Evolutionary conservation across 2,888 invertebrate species (phyloP), one percentile per base, ranked within the genome.

Genomic region (Pollenia amentaria): DNA sequence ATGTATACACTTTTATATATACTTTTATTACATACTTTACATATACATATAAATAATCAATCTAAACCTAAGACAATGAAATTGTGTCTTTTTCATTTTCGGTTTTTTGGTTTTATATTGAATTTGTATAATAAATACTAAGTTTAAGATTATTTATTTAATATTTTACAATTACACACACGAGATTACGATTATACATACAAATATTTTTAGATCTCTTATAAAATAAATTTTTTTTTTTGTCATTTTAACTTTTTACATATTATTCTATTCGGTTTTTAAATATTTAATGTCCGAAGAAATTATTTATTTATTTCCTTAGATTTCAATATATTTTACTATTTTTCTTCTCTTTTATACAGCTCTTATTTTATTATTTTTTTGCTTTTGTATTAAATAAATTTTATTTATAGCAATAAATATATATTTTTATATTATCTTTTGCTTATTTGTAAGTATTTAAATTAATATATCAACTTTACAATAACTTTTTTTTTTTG

Each of bases 121-220:
- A 69, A 53, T 76, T 72, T 55, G 29, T 75, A 70, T 57, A 79
- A 64, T 86, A 84, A 73, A 65, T 79, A 51, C 60, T 82, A 62
- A 60, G 42, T 44, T 73, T 75, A 29, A 64, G 42, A 76, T 82
- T 62, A 46, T 65, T 78, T 78, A 65, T 44, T 65, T 55, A 65
- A 55, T 80, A 69, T 65, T 53, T 78, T 84, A 86, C 78, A 80
- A 69, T 44, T 83, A 85, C 80, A 86, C 83, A 86, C 77, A 87
- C 40, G 51, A 44, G 55, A 53, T 80, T 84, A 87, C 75, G 76
- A 60, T 48, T 51, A 62, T 64, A 64, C 51, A 38, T n/a, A 29
- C 29, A 62, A 53, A 64, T 42, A 38, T n/a, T 64, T 60, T 51
- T 38, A 69, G 57, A 76, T 29, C 29, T 29, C 38, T 55, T 78